These are phyloP conservation scores for Ylistrum balloti DNA, from an alignment of 1,140 invertebrate genomes.

Conservation along the genomic window DNA sequence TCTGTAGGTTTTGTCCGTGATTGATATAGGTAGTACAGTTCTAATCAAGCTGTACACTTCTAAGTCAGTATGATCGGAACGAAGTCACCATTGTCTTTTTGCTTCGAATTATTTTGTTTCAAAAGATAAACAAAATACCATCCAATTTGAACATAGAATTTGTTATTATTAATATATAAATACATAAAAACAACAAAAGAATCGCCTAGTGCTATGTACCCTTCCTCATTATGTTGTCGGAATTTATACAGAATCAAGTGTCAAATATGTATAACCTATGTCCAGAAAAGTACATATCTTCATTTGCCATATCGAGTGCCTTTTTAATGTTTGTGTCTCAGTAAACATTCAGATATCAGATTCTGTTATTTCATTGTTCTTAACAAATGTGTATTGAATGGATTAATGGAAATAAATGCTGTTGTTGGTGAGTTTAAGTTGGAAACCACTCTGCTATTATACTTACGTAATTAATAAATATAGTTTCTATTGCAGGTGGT, in stretches of 20 bases:
- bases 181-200: not conserved
- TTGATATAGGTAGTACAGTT: not conserved
- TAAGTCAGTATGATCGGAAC: not conserved
- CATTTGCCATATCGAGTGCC: not conserved
- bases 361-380: too few species aligned
- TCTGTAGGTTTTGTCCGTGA: not conserved
- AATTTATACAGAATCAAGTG: not conserved
- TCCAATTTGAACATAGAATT: not conserved
- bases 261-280: not conserved
- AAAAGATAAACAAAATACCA: not conserved
- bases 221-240: not conserved
- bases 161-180: not conserved
- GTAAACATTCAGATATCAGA: too few species aligned
- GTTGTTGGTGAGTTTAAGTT: not conserved
- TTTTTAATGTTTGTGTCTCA: not conserved
- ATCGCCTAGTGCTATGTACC: not conserved
- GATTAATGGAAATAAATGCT: not conserved
- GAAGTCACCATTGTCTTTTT: not conserved
- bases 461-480: too few species aligned
- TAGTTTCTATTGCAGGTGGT: too few species aligned
- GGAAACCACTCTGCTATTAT: too few species aligned
- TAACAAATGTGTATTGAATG: not conserved
- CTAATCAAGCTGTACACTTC: not conserved
- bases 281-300: not conserved
- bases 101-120: too few species aligned